A percentile compares a stretch with the other conserved stretches of the same genome.
These are phyloP conservation scores for Bothrops jararaca DNA, from an alignment of 2,113 vertebrate species.

Conservation along the genomic window DNA sequence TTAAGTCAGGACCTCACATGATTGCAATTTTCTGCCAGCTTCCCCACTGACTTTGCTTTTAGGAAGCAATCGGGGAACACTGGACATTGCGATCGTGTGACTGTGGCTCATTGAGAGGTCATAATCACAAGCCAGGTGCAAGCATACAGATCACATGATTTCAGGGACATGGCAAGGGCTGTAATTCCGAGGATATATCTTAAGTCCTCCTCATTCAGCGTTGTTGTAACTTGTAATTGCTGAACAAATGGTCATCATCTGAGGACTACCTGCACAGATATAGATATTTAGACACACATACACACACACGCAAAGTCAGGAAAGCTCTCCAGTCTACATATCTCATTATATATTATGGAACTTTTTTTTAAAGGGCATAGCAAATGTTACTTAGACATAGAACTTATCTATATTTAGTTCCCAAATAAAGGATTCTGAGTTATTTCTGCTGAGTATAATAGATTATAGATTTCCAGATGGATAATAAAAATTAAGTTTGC, in stretches of 20 bases:
- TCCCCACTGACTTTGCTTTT: background rate
- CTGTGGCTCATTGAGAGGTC: background rate
- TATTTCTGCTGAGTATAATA: background rate
- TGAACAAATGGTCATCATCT: background rate
- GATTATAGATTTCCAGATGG: slow-evolving; percentile 39
- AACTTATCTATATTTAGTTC: background rate
- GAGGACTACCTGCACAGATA: background rate
- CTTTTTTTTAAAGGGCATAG: slow-evolving; percentile 40
- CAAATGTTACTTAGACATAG: background rate
- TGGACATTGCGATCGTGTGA: background rate
- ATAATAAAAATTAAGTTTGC: slow-evolving; percentile 60
- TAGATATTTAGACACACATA: background rate
- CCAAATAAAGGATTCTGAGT: slow-evolving; percentile 37
- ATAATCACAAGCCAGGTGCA: background rate
- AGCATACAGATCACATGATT: background rate
- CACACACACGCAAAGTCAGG: background rate
- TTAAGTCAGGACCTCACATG: background rate
- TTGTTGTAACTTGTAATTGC: background rate
- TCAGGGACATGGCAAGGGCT: background rate
- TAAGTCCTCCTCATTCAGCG: background rate
- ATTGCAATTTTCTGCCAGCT: background rate
- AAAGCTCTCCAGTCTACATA: background rate
- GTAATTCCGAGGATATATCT: background rate
- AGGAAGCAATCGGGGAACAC: background rate
- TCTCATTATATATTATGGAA: background rate